A percentile compares a stretch with the other conserved stretches of the same genome.
These are phyloP conservation scores for Apis florea DNA, from an alignment of 1,140 invertebrate genomes.

Conservation along the genomic window DNA sequence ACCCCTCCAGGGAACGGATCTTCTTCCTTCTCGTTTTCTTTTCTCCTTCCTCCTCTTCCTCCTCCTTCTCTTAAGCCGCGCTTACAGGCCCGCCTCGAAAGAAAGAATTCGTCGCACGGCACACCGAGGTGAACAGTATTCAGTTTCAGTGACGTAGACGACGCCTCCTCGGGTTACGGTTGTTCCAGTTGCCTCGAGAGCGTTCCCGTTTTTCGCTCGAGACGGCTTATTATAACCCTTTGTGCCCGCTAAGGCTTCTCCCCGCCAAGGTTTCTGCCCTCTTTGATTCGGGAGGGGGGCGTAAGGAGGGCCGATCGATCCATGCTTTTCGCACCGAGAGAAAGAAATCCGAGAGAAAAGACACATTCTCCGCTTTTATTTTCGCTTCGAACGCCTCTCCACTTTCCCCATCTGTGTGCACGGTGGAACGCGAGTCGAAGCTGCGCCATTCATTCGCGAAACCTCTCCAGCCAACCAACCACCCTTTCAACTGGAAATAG, in stretches of 20 bases:
- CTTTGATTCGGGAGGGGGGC: conserved; percentile 37
- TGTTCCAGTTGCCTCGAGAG: not conserved
- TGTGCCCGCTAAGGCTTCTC: conserved; percentile 45
- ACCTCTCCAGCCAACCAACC: conserved; percentile 33
- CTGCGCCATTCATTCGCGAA: conserved; percentile 50
- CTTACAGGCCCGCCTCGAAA: not conserved
- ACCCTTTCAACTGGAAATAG: conserved; percentile 28
- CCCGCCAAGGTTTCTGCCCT: conserved; percentile 21
- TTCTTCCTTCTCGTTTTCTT: not conserved
- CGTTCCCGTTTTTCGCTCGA: conserved; percentile 46
- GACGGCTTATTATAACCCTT: conserved; percentile 68
- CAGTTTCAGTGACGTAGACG: conserved; percentile 35
- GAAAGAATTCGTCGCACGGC: not conserved
- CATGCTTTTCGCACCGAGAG: not conserved
- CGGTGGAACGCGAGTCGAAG: conserved; percentile 29
- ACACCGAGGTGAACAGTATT: not conserved
- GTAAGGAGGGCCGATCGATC: conserved; percentile 25
- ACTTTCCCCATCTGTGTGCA: conserved; percentile 38
- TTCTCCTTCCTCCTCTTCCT: not conserved
- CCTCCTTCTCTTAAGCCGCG: not conserved
- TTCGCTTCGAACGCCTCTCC: conserved; percentile 27
- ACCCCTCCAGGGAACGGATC: not conserved
- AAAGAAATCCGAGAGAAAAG: not conserved
- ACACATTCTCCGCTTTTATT: conserved; percentile 45
- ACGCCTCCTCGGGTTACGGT: conserved; percentile 3